Conservation (phyloP, 1,140 invertebrate genomes). For the Spodoptera frugiperda region DNA sequence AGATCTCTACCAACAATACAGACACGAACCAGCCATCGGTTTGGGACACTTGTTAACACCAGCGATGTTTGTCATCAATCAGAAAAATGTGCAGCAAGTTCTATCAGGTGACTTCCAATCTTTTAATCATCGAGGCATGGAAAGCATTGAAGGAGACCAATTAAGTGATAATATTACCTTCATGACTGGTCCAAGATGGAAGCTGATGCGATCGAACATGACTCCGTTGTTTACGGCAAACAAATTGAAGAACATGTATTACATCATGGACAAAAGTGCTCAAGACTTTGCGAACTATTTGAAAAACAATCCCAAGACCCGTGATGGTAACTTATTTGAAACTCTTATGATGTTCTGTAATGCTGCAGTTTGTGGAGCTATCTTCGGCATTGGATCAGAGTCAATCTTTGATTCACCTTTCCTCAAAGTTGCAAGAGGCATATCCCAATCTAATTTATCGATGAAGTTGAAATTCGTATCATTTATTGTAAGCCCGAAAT, state of each 20-base stretch:
- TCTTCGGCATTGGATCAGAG: constrained; percentile 58
- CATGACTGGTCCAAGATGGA: constrained; percentile 73
- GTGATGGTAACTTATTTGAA: constrained; percentile 46
- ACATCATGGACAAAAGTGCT: constrained; percentile 70
- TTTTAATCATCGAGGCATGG: constrained; percentile 81
- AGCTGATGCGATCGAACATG: constrained; percentile 76
- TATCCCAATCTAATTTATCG: constrained; percentile 42
- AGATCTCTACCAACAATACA: constrained; percentile 57
- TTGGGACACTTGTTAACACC: constrained; percentile 75
- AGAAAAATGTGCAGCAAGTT: constrained; percentile 82
- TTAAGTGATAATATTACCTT: constrained; percentile 85
- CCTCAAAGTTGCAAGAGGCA: constrained; percentile 53
- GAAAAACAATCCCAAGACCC: constrained; percentile 55
- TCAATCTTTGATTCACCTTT: constrained; percentile 62
- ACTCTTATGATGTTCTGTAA: constrained; percentile 53
- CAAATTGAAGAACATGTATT: constrained; percentile 84
- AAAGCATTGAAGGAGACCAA: constrained; percentile 83
- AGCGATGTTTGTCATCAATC: constrained; percentile 78
- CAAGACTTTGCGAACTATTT: constrained; percentile 63
- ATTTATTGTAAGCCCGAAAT: constrained; percentile 1
- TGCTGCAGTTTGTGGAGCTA: constrained; percentile 55
- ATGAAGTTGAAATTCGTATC: constrained; percentile 55
- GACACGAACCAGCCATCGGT: constrained; percentile 63
- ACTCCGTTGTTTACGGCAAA: constrained; percentile 77
- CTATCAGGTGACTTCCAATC: constrained; percentile 81